phyloP scores from a whole-genome alignment of 2,888 invertebrate species.

The Syrphus vitripennis region DNA sequence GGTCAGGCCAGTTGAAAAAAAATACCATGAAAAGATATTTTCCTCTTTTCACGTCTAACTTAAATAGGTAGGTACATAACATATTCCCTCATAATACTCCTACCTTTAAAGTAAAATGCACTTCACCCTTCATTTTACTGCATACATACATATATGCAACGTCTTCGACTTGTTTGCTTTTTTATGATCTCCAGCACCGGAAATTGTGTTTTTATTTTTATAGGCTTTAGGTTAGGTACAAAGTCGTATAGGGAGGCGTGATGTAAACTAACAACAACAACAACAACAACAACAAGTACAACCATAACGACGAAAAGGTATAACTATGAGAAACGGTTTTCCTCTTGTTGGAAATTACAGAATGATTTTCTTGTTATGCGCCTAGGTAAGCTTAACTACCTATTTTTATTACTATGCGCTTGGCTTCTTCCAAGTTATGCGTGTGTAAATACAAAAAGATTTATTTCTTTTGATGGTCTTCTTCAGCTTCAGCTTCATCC shows the following conservation, averaged over 20 bases:
- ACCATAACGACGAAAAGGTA: not conserved
- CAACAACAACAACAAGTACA: not conserved
- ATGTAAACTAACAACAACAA: constrained; percentile 1
- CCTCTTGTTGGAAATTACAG: constrained; percentile 8
- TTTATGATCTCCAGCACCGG: constrained; percentile 63
- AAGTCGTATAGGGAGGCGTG: constrained; percentile 18
- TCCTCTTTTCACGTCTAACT: not conserved
- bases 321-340: not conserved
- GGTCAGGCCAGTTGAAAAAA: not conserved
- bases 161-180: constrained; percentile 38
- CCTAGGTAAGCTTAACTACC: constrained; percentile 8
- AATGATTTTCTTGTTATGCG: constrained; percentile 20
- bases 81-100: not conserved
- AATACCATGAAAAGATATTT: not conserved
- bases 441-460: constrained; percentile 13
- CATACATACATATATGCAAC: too few species aligned
- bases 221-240: constrained; percentile 28
- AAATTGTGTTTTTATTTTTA: constrained; percentile 70
- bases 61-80: not conserved
- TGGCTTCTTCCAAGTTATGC: constrained; percentile 12
- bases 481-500: not conserved
- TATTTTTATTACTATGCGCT: constrained; percentile 7
- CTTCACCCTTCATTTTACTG: not conserved
- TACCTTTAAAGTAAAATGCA: not conserved
- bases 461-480: not conserved